Conservation (phyloP, 23 tunicate genomes). For the Halocynthia aurantium region DNA sequence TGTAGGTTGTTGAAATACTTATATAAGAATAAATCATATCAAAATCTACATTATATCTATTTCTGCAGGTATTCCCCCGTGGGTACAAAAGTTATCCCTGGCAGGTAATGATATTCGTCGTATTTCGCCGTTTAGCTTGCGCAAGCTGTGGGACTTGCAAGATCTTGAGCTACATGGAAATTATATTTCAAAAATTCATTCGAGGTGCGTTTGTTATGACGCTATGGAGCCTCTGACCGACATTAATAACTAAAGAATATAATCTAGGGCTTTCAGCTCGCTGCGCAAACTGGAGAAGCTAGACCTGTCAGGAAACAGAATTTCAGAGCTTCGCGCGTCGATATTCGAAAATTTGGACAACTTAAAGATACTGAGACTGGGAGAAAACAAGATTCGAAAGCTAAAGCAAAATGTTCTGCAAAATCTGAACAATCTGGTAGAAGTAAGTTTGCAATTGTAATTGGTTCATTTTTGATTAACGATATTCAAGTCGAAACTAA, state of each 20-base stretch:
- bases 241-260: no score
- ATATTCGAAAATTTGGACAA: constrained; percentile 2
- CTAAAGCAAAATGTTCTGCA: constrained; percentile 16
- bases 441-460: constrained; percentile 10
- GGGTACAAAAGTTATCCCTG: no score
- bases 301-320: constrained; percentile 28
- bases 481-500: not conserved
- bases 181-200: no score
- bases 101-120: no score
- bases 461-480: not conserved
- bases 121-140: no score
- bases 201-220: no score
- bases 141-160: no score
- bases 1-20: no score
- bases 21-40: no score
- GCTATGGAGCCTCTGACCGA: no score
- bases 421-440: constrained; percentile 4
- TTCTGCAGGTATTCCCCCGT: constrained; percentile 6
- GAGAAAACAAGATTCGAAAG: constrained; percentile 43
- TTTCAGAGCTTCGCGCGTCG: constrained; percentile 15
- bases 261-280: constrained; percentile 3
- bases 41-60: not conserved
- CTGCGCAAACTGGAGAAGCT: constrained; percentile 24
- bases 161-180: no score
- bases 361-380: constrained; percentile 14